Conservation (phyloP, 2,888 invertebrate genomes). For the Ichneumoninae sp. region DNA sequence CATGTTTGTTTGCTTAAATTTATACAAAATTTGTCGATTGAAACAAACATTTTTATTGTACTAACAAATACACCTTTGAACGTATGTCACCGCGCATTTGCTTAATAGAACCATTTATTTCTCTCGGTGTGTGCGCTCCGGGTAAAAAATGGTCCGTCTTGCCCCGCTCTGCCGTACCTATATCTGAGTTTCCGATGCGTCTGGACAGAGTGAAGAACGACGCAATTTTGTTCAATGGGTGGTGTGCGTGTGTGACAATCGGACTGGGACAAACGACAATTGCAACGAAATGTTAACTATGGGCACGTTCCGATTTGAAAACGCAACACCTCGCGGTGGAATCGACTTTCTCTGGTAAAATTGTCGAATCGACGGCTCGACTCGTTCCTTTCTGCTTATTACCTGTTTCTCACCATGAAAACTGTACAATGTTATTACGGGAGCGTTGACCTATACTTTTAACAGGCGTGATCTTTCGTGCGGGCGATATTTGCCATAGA, state of each 20-base stretch:
- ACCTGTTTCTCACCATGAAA: slow-evolving; percentile 19
- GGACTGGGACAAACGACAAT: background rate
- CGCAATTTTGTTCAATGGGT: background rate
- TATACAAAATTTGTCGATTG: too few relatives aligned
- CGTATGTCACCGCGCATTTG: too few relatives aligned
- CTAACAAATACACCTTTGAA: too few relatives aligned
- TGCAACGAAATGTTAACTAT: background rate
- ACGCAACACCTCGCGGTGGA: slow-evolving; percentile 1
- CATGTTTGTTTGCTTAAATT: too few relatives aligned
- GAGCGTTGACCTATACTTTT: background rate
- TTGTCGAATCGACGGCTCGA: slow-evolving; percentile 6
- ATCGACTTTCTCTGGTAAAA: slow-evolving; percentile 29
- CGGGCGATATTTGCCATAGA: background rate
- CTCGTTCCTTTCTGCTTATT: slow-evolving; percentile 12
- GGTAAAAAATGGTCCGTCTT: background rate
- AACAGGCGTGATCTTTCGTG: background rate
- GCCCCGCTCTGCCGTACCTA: background rate
- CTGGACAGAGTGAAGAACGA: background rate
- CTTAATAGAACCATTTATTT: too few relatives aligned
- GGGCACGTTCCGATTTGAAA: slow-evolving; percentile 5
- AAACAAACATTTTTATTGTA: too few relatives aligned
- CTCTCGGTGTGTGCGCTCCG: too few relatives aligned
- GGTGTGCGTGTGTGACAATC: too few relatives aligned
- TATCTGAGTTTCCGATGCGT: background rate
- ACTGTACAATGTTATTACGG: slow-evolving; percentile 20